Conservation (phyloP, 2,888 invertebrate species). For the Drosophila nr. perissopoda region DNA sequence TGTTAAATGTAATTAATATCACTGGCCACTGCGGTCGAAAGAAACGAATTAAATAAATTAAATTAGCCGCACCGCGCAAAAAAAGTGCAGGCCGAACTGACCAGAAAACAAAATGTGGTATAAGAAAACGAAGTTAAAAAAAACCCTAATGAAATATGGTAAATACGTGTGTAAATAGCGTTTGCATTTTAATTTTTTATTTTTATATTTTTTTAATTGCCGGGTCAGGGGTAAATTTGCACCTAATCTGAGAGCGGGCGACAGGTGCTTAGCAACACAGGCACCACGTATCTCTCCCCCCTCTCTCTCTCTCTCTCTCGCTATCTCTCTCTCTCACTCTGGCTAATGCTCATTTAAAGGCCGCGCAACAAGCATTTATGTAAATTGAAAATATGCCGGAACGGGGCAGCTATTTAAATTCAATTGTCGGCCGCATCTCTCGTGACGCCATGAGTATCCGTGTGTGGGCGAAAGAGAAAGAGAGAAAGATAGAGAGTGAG, state of each 20-base stretch:
- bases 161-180: constrained; percentile 66
- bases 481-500: neutral
- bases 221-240: constrained; percentile 52
- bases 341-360: constrained; percentile 59
- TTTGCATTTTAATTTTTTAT: constrained; percentile 16
- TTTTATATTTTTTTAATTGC: constrained; percentile 24
- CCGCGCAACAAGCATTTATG: constrained; percentile 76
- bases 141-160: constrained; percentile 54
- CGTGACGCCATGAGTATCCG: constrained; percentile 50
- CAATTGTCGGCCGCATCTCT: constrained; percentile 72
- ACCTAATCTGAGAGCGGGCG: constrained; percentile 49
- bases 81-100: constrained; percentile 60
- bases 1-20: constrained; percentile 53
- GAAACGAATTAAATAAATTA: constrained; percentile 62
- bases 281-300: neutral
- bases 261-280: constrained; percentile 58
- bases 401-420: constrained; percentile 75
- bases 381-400: constrained; percentile 77
- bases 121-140: constrained; percentile 38
- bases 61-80: constrained; percentile 44
- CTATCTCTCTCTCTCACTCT: neutral
- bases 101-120: constrained; percentile 12
- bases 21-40: constrained; percentile 6
- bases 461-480: constrained; percentile 12
- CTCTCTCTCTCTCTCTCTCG: neutral